A percentile compares a stretch with the other conserved stretches of the same genome.
phyloP scores from a whole-genome alignment of 2,113 vertebrate genomes.

The Corythornis vintsioides region DNA sequence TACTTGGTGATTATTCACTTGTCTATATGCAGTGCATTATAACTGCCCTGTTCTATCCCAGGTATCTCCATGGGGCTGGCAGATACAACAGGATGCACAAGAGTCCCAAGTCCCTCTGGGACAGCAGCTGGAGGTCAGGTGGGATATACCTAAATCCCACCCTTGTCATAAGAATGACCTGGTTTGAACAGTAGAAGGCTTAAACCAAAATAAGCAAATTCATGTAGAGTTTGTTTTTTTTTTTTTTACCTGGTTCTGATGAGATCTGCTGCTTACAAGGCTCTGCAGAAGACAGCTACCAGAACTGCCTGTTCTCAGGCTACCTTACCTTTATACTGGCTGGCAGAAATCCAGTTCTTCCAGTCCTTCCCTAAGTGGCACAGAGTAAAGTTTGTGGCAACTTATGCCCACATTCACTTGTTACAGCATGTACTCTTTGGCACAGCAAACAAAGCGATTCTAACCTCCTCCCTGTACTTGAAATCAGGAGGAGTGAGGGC shows the following conservation, averaged over 20 bases:
- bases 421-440: conserved; percentile 60
- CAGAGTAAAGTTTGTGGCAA: conserved; percentile 23
- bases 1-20: not conserved
- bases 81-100: not conserved
- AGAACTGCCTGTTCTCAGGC: conserved; percentile 59
- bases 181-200: not conserved
- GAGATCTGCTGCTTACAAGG: conserved; percentile 45
- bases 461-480: not conserved
- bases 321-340: conserved; percentile 34
- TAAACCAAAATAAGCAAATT: conserved; percentile 43
- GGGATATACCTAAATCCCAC: not conserved
- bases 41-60: not conserved
- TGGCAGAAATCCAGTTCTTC: conserved; percentile 59
- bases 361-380: conserved; percentile 34
- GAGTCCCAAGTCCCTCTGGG: not conserved
- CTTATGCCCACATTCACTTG: conserved; percentile 55
- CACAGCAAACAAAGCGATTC: conserved; percentile 41
- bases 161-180: not conserved
- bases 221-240: not conserved
- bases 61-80: not conserved
- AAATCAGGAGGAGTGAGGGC: conserved; percentile 14
- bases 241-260: conserved; percentile 55
- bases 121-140: not conserved
- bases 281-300: conserved; percentile 16
- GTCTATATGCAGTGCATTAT: not conserved